A percentile compares a stretch with the other conserved stretches of the same genome.
phyloP scores from a whole-genome alignment of 2,888 invertebrate genomes.

The Eledone cirrhosa region DNA sequence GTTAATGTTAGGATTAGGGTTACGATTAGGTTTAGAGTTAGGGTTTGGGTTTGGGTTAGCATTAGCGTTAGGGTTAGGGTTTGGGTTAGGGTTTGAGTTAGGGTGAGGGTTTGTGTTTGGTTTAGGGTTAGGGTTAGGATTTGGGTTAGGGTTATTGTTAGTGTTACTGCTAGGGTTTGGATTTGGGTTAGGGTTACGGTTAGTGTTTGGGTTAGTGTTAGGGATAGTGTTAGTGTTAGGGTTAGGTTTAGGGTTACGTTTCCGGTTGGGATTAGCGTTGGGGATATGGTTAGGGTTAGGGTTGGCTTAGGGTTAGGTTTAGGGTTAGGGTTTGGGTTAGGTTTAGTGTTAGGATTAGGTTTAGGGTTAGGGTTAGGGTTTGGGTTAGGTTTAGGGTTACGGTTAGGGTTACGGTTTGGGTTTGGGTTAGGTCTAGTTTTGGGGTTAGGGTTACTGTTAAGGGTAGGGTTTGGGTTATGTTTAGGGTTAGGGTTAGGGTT shows the following conservation, averaged over 20 bases:
- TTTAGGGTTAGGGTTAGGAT: neutral
- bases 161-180: neutral
- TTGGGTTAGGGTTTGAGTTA: neutral
- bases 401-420: conserved; percentile 1
- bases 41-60: too few species aligned
- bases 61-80: conserved; percentile 1
- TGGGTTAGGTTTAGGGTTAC: neutral
- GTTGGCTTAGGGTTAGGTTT: too few species aligned
- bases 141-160: neutral
- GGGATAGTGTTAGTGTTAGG: neutral
- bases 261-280: too few species aligned
- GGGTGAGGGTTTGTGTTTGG: neutral
- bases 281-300: too few species aligned
- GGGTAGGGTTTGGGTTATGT: neutral
- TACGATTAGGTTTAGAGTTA: too few species aligned
- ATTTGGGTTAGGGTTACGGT: neutral
- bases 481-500: neutral
- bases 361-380: neutral
- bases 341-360: too few species aligned
- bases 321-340: too few species aligned
- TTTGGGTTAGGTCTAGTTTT: neutral
- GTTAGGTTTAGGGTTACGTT: neutral
- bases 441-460: neutral
- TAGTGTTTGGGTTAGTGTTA: neutral
- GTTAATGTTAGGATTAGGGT: neutral